Evolutionary conservation across 2,888 invertebrate genomes (phyloP), one percentile per base, ranked within the genome.

Genomic region (Plagodis pulveraria): DNA sequence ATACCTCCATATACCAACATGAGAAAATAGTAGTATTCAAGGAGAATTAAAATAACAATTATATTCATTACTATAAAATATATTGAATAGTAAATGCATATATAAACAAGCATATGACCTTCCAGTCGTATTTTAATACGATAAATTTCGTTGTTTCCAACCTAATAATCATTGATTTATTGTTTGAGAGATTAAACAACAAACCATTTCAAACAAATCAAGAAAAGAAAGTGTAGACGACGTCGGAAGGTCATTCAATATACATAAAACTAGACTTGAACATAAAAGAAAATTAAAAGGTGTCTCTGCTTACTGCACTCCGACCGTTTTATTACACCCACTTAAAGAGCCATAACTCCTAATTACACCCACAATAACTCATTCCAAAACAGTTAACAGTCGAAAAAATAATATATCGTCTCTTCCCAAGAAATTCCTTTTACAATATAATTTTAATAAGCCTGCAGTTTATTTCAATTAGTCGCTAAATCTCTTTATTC

Each of bases 391-490:
- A 52, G 49, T 61, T 63, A 57, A 65, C 62, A 62, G 56, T 50
- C 63, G 52, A 68, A 68, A 65, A 67, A 73, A 64, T 66, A 67
- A 70, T 60, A 67, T 70, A 69, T 65, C 47, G 53, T 62, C 52
- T 45, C 34, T 33, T 61, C 52, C 56, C 33, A 45, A 47, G 60
- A 56, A 60, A 61, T 50, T 36, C 47, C 45, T 52, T 56, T 52
- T 41, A 45, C 51, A 44, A 52, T 41, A 48, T 41, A 42, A 36
- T n/a, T 58, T 42, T 59, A 34, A 42, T 55, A 63, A 56, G 55
- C 22, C 32, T 0, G 78, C 81, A 77, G 65, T 85, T 83, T 77
- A 83, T 86, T 83, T 80, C 81, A 87, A 84, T 86, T 84, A 82
- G 62, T 62, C 62, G 72, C 73, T 70, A 69, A 74, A 74, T 74